Percentiles rank a stretch among this genome's conserved stretches.
Evolutionary conservation across 2,113 vertebrate species (phyloP).

Genomic region (Laterallus jamaicensis): DNA sequence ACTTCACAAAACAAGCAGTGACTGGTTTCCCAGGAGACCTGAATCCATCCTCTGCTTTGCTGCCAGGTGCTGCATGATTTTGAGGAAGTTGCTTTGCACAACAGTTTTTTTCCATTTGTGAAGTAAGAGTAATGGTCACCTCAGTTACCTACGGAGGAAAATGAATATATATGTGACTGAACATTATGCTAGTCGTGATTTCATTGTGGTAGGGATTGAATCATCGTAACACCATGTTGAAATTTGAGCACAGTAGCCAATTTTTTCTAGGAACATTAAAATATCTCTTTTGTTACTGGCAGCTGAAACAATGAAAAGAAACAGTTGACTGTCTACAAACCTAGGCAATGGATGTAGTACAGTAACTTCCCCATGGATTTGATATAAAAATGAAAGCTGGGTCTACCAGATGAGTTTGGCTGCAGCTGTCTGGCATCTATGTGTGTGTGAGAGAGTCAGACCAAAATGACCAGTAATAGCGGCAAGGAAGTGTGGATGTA

Average conservation of each 20-base stretch:
- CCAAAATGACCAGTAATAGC: background rate
- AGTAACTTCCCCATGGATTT: background rate
- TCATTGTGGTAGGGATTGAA: background rate
- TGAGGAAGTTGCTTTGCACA: background rate
- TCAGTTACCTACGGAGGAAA: background rate
- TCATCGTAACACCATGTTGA: background rate
- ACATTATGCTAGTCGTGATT: background rate
- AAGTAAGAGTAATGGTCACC: background rate
- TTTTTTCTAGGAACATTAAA: background rate
- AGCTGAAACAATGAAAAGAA: background rate
- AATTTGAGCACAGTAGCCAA: background rate
- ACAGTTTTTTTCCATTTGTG: background rate
- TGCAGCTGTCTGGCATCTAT: background rate
- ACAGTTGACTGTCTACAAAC: background rate
- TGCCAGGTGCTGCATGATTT: background rate
- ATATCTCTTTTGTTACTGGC: background rate
- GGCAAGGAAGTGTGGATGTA: background rate
- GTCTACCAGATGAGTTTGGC: background rate
- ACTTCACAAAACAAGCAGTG: background rate
- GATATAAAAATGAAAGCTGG: background rate
- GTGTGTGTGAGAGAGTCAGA: background rate
- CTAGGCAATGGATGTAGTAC: background rate
- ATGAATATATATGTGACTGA: background rate
- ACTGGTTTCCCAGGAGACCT: background rate
- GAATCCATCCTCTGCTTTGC: background rate